Conservation (phyloP, 2,888 invertebrate species). For the Trypoxylon attenuatum region DNA sequence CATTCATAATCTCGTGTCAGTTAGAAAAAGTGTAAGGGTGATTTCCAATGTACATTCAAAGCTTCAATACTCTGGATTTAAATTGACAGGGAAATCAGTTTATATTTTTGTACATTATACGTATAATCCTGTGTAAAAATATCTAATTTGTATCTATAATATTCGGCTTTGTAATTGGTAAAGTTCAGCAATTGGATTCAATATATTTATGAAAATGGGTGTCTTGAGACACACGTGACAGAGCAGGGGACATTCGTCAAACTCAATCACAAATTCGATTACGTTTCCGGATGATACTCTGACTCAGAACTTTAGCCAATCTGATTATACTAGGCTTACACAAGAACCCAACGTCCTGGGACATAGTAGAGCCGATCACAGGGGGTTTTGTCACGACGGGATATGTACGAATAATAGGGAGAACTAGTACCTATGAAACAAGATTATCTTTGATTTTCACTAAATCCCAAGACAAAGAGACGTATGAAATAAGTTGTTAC, state of each 20-base stretch:
- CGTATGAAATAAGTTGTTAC: not conserved
- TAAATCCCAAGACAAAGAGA: conserved; percentile 1
- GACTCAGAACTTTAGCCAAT: conserved; percentile 28
- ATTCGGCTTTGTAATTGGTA: too few species aligned
- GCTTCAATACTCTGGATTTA: too few species aligned
- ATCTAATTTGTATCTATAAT: too few species aligned
- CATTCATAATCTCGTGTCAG: not conserved
- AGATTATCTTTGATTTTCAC: conserved; percentile 34
- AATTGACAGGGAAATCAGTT: too few species aligned
- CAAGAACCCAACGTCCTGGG: too few species aligned
- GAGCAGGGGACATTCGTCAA: not conserved
- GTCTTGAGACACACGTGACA: conserved; percentile 1
- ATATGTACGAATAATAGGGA: conserved; percentile 21
- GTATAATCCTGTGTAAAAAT: too few species aligned
- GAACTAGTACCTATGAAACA: conserved; percentile 15
- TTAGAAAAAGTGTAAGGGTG: too few species aligned
- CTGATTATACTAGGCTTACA: conserved; percentile 33
- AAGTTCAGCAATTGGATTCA: too few species aligned
- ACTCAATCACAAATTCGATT: conserved; percentile 32
- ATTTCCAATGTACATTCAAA: too few species aligned
- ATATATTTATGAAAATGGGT: too few species aligned
- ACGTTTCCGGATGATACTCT: conserved; percentile 12
- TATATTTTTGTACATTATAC: too few species aligned
- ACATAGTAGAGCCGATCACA: not conserved
- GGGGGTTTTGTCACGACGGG: conserved; percentile 5